Percentiles rank a stretch among this genome's conserved stretches.
Evolutionary conservation across 35 echinoderm and acorn worm species (phyloP).

Genomic region (Acanthaster planci): DNA sequence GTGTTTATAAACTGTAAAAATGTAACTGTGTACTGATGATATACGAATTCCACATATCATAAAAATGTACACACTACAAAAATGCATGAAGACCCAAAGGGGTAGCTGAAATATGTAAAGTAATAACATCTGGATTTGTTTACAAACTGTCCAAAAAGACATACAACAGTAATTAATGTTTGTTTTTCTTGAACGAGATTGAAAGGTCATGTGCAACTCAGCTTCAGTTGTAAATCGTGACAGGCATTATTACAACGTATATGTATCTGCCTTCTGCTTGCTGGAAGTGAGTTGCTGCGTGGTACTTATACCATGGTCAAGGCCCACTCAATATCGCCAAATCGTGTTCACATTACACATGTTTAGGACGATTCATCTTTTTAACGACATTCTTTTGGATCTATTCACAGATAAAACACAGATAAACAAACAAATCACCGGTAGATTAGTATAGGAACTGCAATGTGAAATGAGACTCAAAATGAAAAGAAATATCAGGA

Average conservation of each 20-base stretch:
- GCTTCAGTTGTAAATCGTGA: not conserved
- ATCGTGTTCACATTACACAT: no score
- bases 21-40: not conserved
- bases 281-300: no score
- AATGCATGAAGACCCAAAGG: not conserved
- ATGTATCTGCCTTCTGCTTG: no score
- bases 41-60: not conserved
- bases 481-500: no score
- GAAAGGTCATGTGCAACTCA: not conserved
- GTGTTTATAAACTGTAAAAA: constrained; percentile 10
- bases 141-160: constrained; percentile 3
- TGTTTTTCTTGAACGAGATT: not conserved
- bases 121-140: constrained; percentile 1
- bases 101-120: not conserved
- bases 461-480: no score
- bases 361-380: no score
- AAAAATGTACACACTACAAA: not conserved
- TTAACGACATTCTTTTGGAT: no score
- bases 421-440: no score
- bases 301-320: no score
- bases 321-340: no score
- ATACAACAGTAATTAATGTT: constrained; percentile 2
- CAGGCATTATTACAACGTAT: constrained; percentile 10
- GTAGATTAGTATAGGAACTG: no score
- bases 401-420: no score